phyloP scores from a whole-genome alignment of 2,888 invertebrate species.

The Lepas anatifera region DNA sequence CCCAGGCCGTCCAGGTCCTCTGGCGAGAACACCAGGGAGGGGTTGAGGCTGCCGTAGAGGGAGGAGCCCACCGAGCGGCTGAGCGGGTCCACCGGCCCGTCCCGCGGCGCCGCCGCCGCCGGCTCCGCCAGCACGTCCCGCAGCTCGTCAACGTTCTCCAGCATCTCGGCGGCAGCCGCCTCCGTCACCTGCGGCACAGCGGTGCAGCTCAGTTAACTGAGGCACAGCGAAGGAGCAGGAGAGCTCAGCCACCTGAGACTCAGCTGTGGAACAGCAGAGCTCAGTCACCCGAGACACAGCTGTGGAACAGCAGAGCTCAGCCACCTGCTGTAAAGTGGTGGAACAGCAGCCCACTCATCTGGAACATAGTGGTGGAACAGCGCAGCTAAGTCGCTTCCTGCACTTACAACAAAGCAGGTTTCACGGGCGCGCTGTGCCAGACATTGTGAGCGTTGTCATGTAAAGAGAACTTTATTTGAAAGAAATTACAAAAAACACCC shows the following conservation, averaged over 20 bases:
- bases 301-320: no score
- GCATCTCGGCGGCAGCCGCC: not conserved
- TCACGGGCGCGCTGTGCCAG: no score
- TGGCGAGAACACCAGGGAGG: not conserved
- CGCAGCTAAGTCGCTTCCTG: no score
- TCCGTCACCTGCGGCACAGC: not conserved
- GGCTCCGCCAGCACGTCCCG: not conserved
- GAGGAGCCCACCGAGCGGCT: conserved; percentile 1
- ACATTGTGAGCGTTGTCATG: no score
- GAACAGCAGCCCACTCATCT: no score
- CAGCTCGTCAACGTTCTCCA: conserved; percentile 8
- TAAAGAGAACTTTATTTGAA: no score
- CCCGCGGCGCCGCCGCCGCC: not conserved
- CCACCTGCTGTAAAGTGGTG: no score
- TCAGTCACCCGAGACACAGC: no score
- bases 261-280: no score
- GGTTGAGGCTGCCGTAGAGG: not conserved
- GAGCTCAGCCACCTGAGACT: not conserved
- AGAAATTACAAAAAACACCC: no score
- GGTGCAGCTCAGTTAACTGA: not conserved
- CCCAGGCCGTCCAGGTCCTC: not conserved
- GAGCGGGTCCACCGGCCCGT: not conserved
- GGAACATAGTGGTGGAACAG: no score
- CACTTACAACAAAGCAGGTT: no score
- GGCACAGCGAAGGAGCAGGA: not conserved